phyloP scores from a whole-genome alignment of 2,113 vertebrate species.

The Regulus satrapa region DNA sequence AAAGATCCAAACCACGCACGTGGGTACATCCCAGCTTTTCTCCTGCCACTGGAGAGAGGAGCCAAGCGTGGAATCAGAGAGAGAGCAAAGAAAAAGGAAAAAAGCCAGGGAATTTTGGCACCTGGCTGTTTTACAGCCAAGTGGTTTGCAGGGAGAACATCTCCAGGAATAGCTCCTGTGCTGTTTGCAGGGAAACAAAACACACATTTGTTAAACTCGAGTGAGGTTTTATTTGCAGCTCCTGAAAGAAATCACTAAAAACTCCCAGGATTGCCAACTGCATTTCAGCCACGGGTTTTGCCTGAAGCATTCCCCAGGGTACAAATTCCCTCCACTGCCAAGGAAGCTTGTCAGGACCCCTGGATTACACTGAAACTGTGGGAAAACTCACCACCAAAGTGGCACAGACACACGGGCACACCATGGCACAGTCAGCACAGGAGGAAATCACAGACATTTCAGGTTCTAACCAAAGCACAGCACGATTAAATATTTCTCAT shows the following conservation, averaged over 20 bases:
- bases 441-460: not conserved
- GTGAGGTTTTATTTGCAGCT: not conserved
- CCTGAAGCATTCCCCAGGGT: not conserved
- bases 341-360: not conserved
- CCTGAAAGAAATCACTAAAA: not conserved
- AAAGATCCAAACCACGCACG: not conserved
- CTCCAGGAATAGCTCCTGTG: not conserved
- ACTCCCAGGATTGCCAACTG: not conserved
- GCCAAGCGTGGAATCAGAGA: rapidly evolving
- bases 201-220: not conserved
- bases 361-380: not conserved
- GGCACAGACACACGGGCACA: not conserved
- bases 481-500: not conserved
- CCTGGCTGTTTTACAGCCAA: not conserved
- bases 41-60: not conserved
- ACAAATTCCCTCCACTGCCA: rapidly evolving
- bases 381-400: rapidly evolving
- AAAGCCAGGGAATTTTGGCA: not conserved
- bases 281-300: not conserved
- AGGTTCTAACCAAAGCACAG: not conserved
- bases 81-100: not conserved
- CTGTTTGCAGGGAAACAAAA: not conserved
- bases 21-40: not conserved
- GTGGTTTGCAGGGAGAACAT: not conserved
- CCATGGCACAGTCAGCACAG: not conserved